Evolutionary conservation across 2,888 invertebrate genomes (phyloP).

Genomic region (Ophion costatus): DNA sequence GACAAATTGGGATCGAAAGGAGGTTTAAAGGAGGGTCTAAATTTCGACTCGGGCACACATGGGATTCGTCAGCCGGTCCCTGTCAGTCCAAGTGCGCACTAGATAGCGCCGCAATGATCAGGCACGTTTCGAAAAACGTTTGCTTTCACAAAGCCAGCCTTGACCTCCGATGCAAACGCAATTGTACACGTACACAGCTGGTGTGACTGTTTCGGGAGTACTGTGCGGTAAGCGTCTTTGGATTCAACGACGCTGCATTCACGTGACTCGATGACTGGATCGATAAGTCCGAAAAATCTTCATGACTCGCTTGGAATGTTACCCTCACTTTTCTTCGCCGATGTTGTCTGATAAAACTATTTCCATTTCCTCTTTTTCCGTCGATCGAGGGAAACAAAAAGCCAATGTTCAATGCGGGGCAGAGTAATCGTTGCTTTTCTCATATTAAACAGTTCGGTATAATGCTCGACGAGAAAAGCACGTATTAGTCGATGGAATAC

Average conservation of each 20-base stretch:
- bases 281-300: not conserved
- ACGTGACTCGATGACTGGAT: conserved; percentile 7
- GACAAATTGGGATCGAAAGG: no score
- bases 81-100: not conserved
- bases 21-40: no score
- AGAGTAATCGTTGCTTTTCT: not conserved
- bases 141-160: conserved; percentile 28
- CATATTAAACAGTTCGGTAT: not conserved
- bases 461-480: not conserved
- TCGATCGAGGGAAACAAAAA: not conserved
- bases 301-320: not conserved
- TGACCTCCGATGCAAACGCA: conserved; percentile 2
- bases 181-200: not conserved
- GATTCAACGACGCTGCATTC: not conserved
- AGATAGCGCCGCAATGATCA: conserved; percentile 2
- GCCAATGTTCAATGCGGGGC: not conserved
- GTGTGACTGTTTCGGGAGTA: not conserved
- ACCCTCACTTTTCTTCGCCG: not conserved
- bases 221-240: not conserved
- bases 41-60: no score
- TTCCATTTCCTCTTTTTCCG: not conserved
- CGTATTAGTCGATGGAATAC: not conserved
- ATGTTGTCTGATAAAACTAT: not conserved
- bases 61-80: not conserved
- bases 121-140: conserved; percentile 6